Conservation (phyloP, 1,140 invertebrate species). For the Tetramorium simillimum region DNA sequence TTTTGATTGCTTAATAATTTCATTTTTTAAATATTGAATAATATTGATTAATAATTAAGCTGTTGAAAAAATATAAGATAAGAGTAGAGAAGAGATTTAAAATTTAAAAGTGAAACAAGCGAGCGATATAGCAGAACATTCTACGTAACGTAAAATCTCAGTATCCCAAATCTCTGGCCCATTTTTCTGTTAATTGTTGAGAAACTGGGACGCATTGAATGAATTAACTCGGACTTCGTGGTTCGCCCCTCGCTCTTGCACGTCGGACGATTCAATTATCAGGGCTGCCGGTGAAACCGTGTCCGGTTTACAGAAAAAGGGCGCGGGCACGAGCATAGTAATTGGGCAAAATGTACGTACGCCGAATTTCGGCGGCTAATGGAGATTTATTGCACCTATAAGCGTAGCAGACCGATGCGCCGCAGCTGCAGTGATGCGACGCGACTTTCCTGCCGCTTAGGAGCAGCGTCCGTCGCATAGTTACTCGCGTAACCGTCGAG, state of each 20-base stretch:
- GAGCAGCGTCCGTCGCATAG: conserved; percentile 6
- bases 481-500: conserved; percentile 7
- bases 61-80: background rate
- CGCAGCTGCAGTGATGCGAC: conserved; percentile 18
- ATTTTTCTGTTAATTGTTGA: conserved; percentile 27
- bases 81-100: background rate
- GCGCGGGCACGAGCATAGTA: conserved; percentile 47
- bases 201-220: conserved; percentile 36
- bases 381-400: conserved; percentile 73
- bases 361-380: conserved; percentile 73
- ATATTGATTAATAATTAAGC: background rate
- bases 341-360: conserved; percentile 72
- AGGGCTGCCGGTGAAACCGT: conserved; percentile 68
- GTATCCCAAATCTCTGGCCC: background rate
- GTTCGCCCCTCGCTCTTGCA: conserved; percentile 29
- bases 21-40: background rate
- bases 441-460: conserved; percentile 31
- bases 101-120: background rate
- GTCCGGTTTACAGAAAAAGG: conserved; percentile 67
- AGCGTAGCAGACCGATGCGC: conserved; percentile 11
- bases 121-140: background rate
- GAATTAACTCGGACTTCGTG: conserved; percentile 53
- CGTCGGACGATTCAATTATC: conserved; percentile 67
- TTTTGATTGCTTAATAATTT: background rate
- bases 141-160: background rate